Percentiles rank a stretch among this genome's conserved stretches.
Conservation (phyloP, 2,888 invertebrate species). For the Dendrolimus houi region DNA sequence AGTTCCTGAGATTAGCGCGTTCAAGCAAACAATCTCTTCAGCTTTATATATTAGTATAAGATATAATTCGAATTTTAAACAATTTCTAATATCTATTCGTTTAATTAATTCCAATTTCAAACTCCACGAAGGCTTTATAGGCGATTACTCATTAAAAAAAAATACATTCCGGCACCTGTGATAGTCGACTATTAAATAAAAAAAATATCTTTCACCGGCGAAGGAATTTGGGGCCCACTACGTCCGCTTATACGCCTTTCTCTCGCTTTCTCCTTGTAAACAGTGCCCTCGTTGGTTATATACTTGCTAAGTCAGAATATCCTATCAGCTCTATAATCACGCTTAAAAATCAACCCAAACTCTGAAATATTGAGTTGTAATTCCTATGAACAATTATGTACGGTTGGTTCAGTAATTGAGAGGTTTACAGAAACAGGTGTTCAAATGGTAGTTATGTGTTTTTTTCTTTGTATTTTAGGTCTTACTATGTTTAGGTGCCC, state of each 20-base stretch:
- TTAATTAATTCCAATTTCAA: no score
- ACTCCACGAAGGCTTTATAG: no score
- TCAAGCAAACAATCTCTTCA: no score
- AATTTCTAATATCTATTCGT: no score
- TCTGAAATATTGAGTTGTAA: conserved; percentile 6
- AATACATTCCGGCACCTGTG: conserved; percentile 14
- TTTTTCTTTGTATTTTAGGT: conserved; percentile 38
- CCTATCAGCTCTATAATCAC: not conserved
- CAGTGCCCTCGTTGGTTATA: conserved; percentile 41
- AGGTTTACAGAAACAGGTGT: conserved; percentile 33
- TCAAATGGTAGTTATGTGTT: conserved; percentile 23
- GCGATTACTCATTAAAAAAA: no score
- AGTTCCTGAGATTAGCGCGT: no score
- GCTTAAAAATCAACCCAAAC: not conserved
- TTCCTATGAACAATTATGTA: not conserved
- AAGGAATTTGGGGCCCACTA: conserved; percentile 53
- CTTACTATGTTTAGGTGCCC: conserved; percentile 21
- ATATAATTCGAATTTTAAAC: no score
- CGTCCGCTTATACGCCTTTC: conserved; percentile 49
- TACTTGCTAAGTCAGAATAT: conserved; percentile 4
- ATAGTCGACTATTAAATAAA: conserved; percentile 14
- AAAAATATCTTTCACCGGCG: conserved; percentile 50
- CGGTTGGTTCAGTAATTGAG: conserved; percentile 5
- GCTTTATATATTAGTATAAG: no score
- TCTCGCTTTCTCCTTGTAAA: conserved; percentile 61